Evolutionary conservation across 92 coral and sea anemone species (phyloP), one percentile per base, ranked within the genome.

Genomic region (Hydrozoanthus gracilis): DNA sequence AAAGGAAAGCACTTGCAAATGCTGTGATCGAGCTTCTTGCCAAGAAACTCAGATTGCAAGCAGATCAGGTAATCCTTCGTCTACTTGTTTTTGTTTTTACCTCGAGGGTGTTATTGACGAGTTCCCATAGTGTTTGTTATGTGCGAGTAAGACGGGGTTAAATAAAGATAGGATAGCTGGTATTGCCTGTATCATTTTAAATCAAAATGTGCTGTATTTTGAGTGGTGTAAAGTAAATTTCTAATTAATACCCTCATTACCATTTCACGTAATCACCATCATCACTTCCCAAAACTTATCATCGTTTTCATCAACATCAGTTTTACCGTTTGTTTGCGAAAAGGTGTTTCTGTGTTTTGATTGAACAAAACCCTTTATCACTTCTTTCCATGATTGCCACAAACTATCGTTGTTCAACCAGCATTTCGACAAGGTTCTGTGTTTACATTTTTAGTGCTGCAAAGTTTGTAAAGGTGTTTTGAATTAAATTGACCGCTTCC

Each of bases 1-100:
- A 96, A 84, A 84, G 99, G 56, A 96, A 96, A 85, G 92, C 95
- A 10, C 89, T 96, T 80, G 97, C 99, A 9, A 95, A 95, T 82
- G 98, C 98, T 58, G 99, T 96, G 17, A 96, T 96, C 68, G 99
- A 95, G 76, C 92, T 96, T n/a, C 84, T 96, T 95, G 99, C 99
- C 46, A 96, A 91, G 92, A 96, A 96, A 87, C 93, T 96, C 46
- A 87, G 99, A 54, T 91, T 93, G 71, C 99, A 96, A 84, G 98
- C 98, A 44, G 99, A 96, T 44, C 95, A 94, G 98, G 98, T 96
- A 51, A 10, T 70, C 67, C 68, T 66, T 45, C 12, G 16, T 4
- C 9, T 44, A 44, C 17, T 13, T 9, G 15, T n/a, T 12, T 48
- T 2, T 8, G 3, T 15, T 7, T 46, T 71, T 15, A 4, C 61